Evolutionary conservation across 2,113 vertebrate species (phyloP).

Genomic region (Proterorhinus semilunaris): DNA sequence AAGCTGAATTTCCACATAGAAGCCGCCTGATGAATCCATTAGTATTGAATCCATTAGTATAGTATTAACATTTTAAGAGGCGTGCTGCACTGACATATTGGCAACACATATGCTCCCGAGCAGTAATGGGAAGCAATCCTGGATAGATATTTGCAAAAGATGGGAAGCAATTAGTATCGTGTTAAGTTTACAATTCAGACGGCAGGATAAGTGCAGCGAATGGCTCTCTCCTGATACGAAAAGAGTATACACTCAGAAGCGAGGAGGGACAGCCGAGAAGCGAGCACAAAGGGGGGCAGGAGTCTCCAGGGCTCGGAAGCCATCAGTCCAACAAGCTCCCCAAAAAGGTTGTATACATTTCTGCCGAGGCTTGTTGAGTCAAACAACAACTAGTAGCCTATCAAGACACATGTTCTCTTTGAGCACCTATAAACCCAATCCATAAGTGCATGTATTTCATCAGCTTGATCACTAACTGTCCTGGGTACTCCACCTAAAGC

Average conservation of each 20-base stretch:
- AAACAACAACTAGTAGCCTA: too few species aligned
- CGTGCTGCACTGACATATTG: constrained; percentile 32
- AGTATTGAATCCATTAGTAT: constrained; percentile 53
- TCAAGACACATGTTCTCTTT: too few species aligned
- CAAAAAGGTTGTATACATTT: too few species aligned
- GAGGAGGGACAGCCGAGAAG: not conserved
- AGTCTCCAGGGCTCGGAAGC: too few species aligned
- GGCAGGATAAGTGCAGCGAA: not conserved
- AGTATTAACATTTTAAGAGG: constrained; percentile 48
- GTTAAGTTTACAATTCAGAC: not conserved
- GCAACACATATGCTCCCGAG: constrained; percentile 6
- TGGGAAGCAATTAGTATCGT: not conserved
- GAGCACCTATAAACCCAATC: too few species aligned
- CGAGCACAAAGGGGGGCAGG: not conserved
- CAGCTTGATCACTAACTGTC: too few species aligned
- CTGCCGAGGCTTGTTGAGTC: not conserved
- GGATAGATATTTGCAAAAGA: not conserved
- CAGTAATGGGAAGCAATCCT: not conserved
- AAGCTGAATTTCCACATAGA: constrained; percentile 37
- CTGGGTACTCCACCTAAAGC: too few species aligned
- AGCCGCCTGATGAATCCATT: constrained; percentile 50
- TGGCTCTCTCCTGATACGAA: not conserved
- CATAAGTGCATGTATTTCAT: too few species aligned
- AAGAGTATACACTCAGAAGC: not conserved
- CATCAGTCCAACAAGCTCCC: too few species aligned